phyloP scores from a whole-genome alignment of 1,140 invertebrate genomes.

The Eufriesea mexicana region DNA sequence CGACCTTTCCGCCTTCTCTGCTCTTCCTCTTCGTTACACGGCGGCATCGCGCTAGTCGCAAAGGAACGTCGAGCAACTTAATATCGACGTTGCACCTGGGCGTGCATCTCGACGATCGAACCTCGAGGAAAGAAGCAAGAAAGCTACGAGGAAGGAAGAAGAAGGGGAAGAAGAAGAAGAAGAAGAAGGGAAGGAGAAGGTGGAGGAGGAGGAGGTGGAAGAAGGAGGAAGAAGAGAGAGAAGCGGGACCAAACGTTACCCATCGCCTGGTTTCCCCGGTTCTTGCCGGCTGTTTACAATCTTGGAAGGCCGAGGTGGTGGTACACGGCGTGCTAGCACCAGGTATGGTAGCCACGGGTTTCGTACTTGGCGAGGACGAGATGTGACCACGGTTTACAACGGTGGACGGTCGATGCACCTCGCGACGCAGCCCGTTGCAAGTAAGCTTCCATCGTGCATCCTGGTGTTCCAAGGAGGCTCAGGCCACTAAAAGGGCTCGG shows the following conservation, averaged over 20 bases:
- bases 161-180: background rate
- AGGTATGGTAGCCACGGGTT: slow-evolving; percentile 72
- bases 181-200: background rate
- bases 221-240: background rate
- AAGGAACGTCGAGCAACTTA: slow-evolving; percentile 57
- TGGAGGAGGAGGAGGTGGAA: background rate
- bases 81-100: slow-evolving; percentile 60
- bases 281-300: slow-evolving; percentile 75
- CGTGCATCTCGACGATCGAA: slow-evolving; percentile 15
- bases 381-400: slow-evolving; percentile 59
- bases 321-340: slow-evolving; percentile 55
- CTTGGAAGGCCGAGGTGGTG: slow-evolving; percentile 62
- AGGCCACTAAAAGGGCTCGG: slow-evolving; percentile 39
- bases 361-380: slow-evolving; percentile 73
- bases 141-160: background rate
- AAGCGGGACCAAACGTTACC: slow-evolving; percentile 38
- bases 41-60: slow-evolving; percentile 7
- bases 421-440: slow-evolving; percentile 45
- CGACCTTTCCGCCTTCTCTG: background rate
- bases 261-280: slow-evolving; percentile 76
- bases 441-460: slow-evolving; percentile 8
- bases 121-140: slow-evolving; percentile 4
- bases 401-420: slow-evolving; percentile 62
- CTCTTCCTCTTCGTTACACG: background rate
- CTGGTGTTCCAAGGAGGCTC: slow-evolving; percentile 10